Percentiles rank a stretch among this genome's conserved stretches.
These are phyloP conservation scores for Mycalesis mineus DNA, from an alignment of 2,888 invertebrate species.

Conservation along the genomic window DNA sequence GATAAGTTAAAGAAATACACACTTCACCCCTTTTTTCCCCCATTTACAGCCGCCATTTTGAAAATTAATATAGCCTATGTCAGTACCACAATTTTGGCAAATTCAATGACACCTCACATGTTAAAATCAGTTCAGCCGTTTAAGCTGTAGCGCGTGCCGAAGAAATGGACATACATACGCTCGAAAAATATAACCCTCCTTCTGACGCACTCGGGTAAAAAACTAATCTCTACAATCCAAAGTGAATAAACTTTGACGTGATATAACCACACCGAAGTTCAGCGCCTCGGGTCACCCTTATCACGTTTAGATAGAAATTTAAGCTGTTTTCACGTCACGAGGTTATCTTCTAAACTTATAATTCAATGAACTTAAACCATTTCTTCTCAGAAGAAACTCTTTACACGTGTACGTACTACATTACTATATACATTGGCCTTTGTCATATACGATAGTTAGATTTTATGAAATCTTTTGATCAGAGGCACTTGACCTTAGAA, in stretches of 20 bases:
- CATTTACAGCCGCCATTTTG: too few species aligned
- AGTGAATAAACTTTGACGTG: neutral
- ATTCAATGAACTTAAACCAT: neutral
- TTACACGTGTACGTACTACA: neutral
- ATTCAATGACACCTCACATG: too few species aligned
- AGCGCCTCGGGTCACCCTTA: neutral
- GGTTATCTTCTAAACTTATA: neutral
- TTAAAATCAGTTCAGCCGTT: too few species aligned
- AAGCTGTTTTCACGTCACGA: neutral
- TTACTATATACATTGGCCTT: neutral
- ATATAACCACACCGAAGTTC: neutral
- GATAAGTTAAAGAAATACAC: too few species aligned
- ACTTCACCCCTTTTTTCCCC: too few species aligned
- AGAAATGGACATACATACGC: too few species aligned
- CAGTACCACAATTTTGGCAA: too few species aligned
- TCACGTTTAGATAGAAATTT: neutral
- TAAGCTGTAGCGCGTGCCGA: too few species aligned
- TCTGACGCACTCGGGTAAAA: too few species aligned
- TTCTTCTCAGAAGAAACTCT: neutral
- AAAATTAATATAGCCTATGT: too few species aligned
- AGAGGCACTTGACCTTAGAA: slow-evolving; percentile 2
- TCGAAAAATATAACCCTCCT: too few species aligned
- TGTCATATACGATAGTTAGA: neutral
- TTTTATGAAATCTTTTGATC: neutral
- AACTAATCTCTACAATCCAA: neutral